Conservation (phyloP, 2,888 invertebrate genomes). For the Eucera pruinosa region DNA sequence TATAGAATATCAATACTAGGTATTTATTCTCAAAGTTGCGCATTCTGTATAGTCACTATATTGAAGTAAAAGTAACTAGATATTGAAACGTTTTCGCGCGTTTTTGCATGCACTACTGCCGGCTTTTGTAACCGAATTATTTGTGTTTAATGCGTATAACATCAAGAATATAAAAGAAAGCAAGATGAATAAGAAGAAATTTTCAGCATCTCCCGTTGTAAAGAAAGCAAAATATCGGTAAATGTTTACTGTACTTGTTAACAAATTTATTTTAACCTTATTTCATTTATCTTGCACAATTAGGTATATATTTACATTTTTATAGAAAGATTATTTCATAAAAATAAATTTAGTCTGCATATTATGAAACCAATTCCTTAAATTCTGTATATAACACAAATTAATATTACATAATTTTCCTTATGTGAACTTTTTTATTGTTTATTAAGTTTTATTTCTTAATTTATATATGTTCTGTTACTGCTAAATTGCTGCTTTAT, state of each 20-base stretch:
- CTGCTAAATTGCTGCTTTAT: neutral
- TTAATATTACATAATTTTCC: neutral
- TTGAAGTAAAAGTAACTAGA: neutral
- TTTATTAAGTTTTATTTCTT: neutral
- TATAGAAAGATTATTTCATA: neutral
- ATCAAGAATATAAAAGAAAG: constrained; percentile 2
- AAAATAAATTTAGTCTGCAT: neutral
- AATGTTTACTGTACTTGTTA: neutral
- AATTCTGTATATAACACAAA: neutral
- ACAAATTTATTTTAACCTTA: constrained; percentile 44
- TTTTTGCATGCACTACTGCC: neutral
- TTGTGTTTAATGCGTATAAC: neutral
- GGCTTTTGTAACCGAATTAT: neutral
- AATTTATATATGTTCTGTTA: neutral
- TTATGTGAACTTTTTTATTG: neutral
- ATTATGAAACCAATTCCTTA: neutral
- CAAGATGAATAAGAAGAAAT: constrained; percentile 55
- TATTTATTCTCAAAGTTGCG: constrained; percentile 14
- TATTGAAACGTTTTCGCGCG: constrained; percentile 58
- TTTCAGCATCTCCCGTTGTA: constrained; percentile 32
- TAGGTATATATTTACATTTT: neutral
- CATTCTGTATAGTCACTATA: neutral
- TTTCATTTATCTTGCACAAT: neutral
- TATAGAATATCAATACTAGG: neutral
- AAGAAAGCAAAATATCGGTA: constrained; percentile 63